These are phyloP conservation scores for Lycodopsis pacificus DNA, from an alignment of 2,797 vertebrate genomes.

Conservation along the genomic window DNA sequence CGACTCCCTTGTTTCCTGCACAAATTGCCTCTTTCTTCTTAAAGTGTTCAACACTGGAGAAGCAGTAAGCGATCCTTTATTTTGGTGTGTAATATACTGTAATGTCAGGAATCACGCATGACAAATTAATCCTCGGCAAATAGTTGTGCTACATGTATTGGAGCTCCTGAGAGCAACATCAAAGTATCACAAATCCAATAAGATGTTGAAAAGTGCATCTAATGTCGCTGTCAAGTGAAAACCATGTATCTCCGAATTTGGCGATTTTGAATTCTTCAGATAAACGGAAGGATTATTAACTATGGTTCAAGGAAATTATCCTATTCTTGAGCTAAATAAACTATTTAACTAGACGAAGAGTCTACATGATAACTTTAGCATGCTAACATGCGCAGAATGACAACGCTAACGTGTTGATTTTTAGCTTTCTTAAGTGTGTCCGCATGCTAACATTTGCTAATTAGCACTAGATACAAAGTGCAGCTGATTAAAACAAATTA, in stretches of 20 bases:
- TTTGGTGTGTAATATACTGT: constrained; percentile 33
- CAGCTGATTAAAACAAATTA: not conserved
- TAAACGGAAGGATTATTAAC: not conserved
- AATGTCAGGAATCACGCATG: constrained; percentile 39
- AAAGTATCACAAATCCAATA: constrained; percentile 1
- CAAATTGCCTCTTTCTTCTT: constrained; percentile 32
- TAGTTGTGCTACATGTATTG: constrained; percentile 10
- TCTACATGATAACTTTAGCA: not conserved
- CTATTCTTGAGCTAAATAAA: not conserved
- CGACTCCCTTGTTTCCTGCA: constrained; percentile 20
- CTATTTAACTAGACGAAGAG: not conserved
- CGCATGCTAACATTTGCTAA: not conserved
- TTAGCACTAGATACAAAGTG: not conserved
- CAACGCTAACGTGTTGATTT: not conserved
- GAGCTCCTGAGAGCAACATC: constrained; percentile 5
- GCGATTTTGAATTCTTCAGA: not conserved
- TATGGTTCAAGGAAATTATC: not conserved
- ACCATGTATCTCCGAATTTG: not conserved
- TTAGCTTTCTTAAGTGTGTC: not conserved
- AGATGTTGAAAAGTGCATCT: not conserved
- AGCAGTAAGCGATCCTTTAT: constrained; percentile 14
- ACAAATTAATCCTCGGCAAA: constrained; percentile 21
- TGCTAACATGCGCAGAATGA: not conserved
- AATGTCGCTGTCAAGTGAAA: constrained; percentile 7
- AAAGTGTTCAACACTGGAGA: constrained; percentile 24